A percentile compares a stretch with the other conserved stretches of the same genome.
These are phyloP conservation scores for Alloplasta piceator DNA, from an alignment of 2,888 invertebrate genomes.

Conservation along the genomic window DNA sequence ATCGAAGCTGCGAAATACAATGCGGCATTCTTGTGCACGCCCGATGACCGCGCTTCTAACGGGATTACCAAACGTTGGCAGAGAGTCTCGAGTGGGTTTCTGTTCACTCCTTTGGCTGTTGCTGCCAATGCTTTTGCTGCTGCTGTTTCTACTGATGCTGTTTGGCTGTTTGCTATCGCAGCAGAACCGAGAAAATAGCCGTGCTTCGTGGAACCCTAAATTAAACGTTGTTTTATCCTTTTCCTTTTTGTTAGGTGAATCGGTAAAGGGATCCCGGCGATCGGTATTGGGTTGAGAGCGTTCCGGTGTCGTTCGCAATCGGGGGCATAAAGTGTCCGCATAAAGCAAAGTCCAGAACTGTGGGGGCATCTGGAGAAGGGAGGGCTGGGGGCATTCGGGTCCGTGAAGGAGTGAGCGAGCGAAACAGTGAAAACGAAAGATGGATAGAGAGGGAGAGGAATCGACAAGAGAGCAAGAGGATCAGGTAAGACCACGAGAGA, in stretches of 20 bases:
- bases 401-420: conserved; percentile 40
- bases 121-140: conserved; percentile 14
- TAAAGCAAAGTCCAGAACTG: conserved; percentile 75
- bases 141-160: neutral
- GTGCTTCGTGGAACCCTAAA: conserved; percentile 77
- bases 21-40: conserved; percentile 45
- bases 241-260: conserved; percentile 75
- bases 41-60: conserved; percentile 55
- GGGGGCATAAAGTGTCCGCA: conserved; percentile 83
- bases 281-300: conserved; percentile 81
- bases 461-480: conserved; percentile 39
- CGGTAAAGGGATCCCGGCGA: conserved; percentile 70
- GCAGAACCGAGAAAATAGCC: conserved; percentile 58
- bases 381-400: conserved; percentile 18
- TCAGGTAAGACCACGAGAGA: conserved; percentile 43
- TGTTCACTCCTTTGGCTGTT: conserved; percentile 34
- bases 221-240: conserved; percentile 76
- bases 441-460: conserved; percentile 15
- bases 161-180: conserved; percentile 34
- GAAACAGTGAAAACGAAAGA: conserved; percentile 4
- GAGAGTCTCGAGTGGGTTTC: conserved; percentile 29
- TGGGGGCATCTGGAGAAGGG: conserved; percentile 45
- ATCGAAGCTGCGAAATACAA: conserved; percentile 46
- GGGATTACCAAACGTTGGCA: conserved; percentile 63
- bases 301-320: conserved; percentile 83